Evolutionary conservation across 2,888 invertebrate genomes (phyloP).

Genomic region (Athripsodes cinereus): DNA sequence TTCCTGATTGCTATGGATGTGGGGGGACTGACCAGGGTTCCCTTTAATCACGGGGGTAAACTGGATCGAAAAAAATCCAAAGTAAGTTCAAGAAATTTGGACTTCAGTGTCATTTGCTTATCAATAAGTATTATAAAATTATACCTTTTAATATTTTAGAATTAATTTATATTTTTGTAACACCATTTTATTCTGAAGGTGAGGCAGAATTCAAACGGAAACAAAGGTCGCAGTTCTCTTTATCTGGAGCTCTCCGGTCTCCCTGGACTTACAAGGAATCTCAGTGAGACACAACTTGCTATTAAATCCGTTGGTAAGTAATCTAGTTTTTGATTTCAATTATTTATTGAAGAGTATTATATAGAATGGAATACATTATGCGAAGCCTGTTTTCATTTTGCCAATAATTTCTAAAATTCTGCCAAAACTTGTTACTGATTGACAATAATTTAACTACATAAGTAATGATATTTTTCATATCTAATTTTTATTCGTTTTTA

Average conservation of each 20-base stretch:
- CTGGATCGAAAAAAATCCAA: constrained; percentile 63
- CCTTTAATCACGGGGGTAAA: constrained; percentile 61
- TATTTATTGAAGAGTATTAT: no score
- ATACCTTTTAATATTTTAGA: no score
- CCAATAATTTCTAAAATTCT: no score
- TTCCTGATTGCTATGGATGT: constrained; percentile 77
- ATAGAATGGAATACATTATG: no score
- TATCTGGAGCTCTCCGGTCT: constrained; percentile 59
- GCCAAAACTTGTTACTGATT: no score
- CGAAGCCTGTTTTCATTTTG: no score
- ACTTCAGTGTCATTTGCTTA: no score
- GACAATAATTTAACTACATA: no score
- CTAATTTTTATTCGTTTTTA: constrained; percentile 32
- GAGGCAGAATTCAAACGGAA: constrained; percentile 28
- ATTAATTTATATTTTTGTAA: background rate
- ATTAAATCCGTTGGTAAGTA: constrained; percentile 62
- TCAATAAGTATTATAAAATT: no score
- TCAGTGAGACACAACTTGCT: constrained; percentile 85
- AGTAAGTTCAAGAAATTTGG: constrained; percentile 30
- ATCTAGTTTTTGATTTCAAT: background rate
- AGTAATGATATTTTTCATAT: no score
- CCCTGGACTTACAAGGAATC: constrained; percentile 66
- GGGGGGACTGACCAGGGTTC: constrained; percentile 57
- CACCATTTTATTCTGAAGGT: constrained; percentile 18
- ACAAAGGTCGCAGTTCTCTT: constrained; percentile 47